These are phyloP conservation scores for Polydrusus tereticollis DNA, from an alignment of 2,888 invertebrate species.

Conservation along the genomic window DNA sequence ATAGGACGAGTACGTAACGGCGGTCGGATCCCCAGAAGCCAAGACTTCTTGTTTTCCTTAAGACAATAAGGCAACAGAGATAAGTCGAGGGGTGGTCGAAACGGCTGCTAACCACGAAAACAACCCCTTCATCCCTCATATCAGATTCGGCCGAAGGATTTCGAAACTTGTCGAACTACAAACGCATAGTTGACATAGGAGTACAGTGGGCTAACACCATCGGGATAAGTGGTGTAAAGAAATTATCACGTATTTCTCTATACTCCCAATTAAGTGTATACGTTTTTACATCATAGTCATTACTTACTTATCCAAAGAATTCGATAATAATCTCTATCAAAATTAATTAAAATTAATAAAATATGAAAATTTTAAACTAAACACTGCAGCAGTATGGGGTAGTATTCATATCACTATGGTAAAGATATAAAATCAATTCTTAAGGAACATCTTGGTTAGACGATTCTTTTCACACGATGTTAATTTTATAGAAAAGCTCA, in stretches of 20 bases:
- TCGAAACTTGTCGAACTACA: constrained; percentile 64
- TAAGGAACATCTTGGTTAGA: too few relatives aligned
- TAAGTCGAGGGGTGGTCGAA: constrained; percentile 60
- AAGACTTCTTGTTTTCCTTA: constrained; percentile 51
- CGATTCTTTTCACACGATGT: too few relatives aligned
- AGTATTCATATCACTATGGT: too few relatives aligned
- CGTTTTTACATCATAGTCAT: too few relatives aligned
- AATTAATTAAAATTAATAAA: too few relatives aligned
- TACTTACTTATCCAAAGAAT: too few relatives aligned
- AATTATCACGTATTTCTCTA: neutral
- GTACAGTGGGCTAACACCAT: constrained; percentile 44
- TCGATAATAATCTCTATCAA: too few relatives aligned
- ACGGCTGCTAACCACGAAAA: constrained; percentile 61
- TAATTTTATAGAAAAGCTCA: too few relatives aligned
- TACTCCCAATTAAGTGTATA: too few relatives aligned
- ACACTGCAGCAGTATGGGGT: too few relatives aligned
- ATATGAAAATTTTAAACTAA: too few relatives aligned
- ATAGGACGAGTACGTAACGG: constrained; percentile 45
- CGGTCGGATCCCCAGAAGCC: constrained; percentile 44
- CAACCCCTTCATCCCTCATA: constrained; percentile 65
- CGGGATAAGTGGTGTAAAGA: neutral
- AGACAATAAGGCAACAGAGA: constrained; percentile 58
- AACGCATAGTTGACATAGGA: constrained; percentile 63
- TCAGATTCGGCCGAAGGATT: constrained; percentile 61
- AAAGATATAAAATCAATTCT: too few relatives aligned